phyloP scores from a whole-genome alignment of 2,113 vertebrate species.

The Ceyx margarethae region DNA sequence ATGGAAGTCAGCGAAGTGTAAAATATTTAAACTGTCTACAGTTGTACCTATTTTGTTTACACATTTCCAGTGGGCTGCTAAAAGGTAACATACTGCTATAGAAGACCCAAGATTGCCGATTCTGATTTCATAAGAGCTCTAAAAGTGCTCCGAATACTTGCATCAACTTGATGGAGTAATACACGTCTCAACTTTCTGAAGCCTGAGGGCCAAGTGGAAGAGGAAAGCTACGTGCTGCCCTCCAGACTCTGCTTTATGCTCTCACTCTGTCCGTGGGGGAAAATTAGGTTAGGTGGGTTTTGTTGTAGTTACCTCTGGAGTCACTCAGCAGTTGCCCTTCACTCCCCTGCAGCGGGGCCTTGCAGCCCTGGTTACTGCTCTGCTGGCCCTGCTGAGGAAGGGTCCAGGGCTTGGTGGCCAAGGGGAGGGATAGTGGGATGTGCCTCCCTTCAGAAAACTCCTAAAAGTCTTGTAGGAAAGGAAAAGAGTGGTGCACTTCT shows the following conservation, averaged over 20 bases:
- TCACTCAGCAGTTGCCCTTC: not conserved
- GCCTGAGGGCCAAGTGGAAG: not conserved
- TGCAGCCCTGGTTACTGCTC: accelerated
- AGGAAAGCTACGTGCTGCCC: not conserved
- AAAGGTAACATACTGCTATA: not conserved
- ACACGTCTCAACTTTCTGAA: not conserved
- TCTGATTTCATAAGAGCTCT: not conserved
- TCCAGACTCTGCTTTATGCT: not conserved
- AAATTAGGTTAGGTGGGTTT: not conserved
- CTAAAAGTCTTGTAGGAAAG: accelerated
- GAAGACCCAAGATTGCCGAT: not conserved
- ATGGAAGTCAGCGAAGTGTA: not conserved
- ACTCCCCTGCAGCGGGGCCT: accelerated
- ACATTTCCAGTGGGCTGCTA: not conserved
- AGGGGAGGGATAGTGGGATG: accelerated
- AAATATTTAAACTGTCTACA: not conserved
- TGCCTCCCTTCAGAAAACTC: not conserved
- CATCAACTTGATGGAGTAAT: not conserved
- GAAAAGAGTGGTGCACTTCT: accelerated
- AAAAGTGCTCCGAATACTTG: not conserved
- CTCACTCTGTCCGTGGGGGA: accelerated
- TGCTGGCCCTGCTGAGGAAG: not conserved
- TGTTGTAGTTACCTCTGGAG: not conserved
- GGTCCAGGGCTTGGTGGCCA: not conserved
- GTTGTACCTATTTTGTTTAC: not conserved